Conservation (phyloP, 1,140 invertebrate genomes). For the Heliconius congener region DNA sequence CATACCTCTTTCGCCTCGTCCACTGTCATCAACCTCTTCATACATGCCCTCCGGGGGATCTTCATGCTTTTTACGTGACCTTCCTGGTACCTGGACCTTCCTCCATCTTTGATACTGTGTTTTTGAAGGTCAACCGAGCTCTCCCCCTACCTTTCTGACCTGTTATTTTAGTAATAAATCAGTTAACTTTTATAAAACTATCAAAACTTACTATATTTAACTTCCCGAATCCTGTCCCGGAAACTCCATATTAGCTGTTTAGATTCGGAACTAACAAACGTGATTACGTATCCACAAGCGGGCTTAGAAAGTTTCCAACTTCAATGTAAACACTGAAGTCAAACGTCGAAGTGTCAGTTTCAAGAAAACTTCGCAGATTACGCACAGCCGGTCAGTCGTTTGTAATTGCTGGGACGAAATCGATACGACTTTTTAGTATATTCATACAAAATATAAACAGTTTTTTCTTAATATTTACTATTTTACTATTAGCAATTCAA, state of each 20-base stretch:
- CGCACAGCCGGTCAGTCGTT: not conserved
- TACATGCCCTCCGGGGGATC: too few species aligned
- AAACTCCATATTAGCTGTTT: not conserved
- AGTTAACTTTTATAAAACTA: too few species aligned
- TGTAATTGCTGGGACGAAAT: not conserved
- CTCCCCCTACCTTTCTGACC: too few species aligned
- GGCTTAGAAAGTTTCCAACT: constrained; percentile 13
- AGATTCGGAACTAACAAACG: constrained; percentile 15
- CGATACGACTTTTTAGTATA: not conserved
- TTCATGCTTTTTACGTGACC: too few species aligned
- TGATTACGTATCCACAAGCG: constrained; percentile 12
- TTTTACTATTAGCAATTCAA: too few species aligned
- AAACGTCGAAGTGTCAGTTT: constrained; percentile 24
- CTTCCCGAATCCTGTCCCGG: not conserved
- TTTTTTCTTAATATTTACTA: too few species aligned
- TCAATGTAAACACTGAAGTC: constrained; percentile 15
- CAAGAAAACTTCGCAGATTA: constrained; percentile 27
- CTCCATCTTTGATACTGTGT: too few species aligned
- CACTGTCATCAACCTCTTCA: too few species aligned
- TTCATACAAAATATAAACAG: not conserved
- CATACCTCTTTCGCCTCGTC: too few species aligned
- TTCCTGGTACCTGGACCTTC: too few species aligned
- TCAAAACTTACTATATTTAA: not conserved
- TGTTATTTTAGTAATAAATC: too few species aligned
- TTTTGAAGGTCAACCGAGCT: too few species aligned